Percentiles rank a stretch among this genome's conserved stretches.
Evolutionary conservation across 1,140 invertebrate species (phyloP).

Genomic region (Temnothorax longispinosus): DNA sequence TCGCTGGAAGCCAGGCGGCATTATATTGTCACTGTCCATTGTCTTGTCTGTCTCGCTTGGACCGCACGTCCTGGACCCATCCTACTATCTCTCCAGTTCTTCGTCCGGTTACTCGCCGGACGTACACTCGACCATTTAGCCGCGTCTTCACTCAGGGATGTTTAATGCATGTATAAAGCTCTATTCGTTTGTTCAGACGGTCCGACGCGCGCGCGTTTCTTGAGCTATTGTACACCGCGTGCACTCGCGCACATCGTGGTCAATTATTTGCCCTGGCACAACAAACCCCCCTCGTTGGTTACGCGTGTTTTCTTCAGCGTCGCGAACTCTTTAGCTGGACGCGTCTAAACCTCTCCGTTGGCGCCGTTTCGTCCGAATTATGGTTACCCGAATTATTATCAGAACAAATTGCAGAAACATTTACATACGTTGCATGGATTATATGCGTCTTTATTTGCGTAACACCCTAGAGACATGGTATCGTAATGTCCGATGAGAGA

Average conservation of each 20-base stretch:
- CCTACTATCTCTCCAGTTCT: slow-evolving; percentile 36
- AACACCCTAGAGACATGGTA: neutral
- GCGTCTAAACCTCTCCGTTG: neutral
- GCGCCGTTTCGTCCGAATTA: slow-evolving; percentile 3
- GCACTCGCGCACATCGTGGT: neutral
- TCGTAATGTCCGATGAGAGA: neutral
- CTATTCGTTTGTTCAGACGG: slow-evolving; percentile 70
- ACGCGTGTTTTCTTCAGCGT: neutral
- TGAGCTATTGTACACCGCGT: slow-evolving; percentile 62
- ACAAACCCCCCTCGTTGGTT: neutral
- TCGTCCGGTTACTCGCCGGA: slow-evolving; percentile 22
- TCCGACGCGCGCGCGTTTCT: slow-evolving; percentile 54
- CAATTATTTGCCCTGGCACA: slow-evolving; percentile 4
- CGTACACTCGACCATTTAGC: slow-evolving; percentile 64
- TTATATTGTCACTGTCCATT: slow-evolving; percentile 81
- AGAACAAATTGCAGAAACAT: neutral
- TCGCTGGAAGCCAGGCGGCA: slow-evolving; percentile 66
- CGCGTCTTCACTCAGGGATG: slow-evolving; percentile 62
- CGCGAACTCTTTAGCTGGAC: neutral
- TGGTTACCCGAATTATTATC: neutral
- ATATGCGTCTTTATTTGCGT: neutral
- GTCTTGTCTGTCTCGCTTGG: slow-evolving; percentile 77
- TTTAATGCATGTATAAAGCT: slow-evolving; percentile 66
- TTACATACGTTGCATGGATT: neutral
- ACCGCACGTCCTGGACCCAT: slow-evolving; percentile 35